These are phyloP conservation scores for Ectemnius continuus DNA, from an alignment of 2,888 invertebrate genomes.

Conservation along the genomic window DNA sequence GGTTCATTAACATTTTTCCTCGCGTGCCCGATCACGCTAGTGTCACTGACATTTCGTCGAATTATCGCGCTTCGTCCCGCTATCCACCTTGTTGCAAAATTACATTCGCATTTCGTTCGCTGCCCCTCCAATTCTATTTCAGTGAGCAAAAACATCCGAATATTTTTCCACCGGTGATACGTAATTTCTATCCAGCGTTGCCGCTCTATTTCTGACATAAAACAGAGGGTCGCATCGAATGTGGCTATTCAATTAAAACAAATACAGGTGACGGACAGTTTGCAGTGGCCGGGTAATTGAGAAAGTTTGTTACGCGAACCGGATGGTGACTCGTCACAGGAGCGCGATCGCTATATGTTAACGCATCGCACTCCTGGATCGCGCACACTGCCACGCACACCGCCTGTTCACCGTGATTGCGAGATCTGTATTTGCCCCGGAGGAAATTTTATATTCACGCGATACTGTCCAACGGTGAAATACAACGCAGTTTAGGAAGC, in stretches of 20 bases:
- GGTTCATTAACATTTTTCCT: conserved; percentile 4
- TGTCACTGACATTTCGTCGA: neutral
- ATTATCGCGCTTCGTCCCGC: neutral
- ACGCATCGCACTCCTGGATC: conserved; percentile 35
- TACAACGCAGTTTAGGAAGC: neutral
- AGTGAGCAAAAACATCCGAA: neutral
- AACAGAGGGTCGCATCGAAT: conserved; percentile 11
- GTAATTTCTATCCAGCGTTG: conserved; percentile 13
- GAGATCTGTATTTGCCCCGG: conserved; percentile 44
- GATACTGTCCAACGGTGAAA: conserved; percentile 20
- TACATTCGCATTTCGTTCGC: no score
- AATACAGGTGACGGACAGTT: conserved; percentile 42
- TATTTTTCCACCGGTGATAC: neutral
- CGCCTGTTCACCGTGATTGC: conserved; percentile 44
- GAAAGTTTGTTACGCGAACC: conserved; percentile 48
- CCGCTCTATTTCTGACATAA: conserved; percentile 32
- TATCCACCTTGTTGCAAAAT: no score
- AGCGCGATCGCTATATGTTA: conserved; percentile 20
- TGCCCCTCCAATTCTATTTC: no score
- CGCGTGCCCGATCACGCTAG: neutral
- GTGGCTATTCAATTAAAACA: conserved; percentile 41
- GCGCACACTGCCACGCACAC: conserved; percentile 12
- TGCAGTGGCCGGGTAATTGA: conserved; percentile 45
- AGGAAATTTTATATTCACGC: conserved; percentile 40
- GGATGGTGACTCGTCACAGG: conserved; percentile 17